Conservation (phyloP, 2,113 vertebrate species). For the Pterophyllum scalare region DNA sequence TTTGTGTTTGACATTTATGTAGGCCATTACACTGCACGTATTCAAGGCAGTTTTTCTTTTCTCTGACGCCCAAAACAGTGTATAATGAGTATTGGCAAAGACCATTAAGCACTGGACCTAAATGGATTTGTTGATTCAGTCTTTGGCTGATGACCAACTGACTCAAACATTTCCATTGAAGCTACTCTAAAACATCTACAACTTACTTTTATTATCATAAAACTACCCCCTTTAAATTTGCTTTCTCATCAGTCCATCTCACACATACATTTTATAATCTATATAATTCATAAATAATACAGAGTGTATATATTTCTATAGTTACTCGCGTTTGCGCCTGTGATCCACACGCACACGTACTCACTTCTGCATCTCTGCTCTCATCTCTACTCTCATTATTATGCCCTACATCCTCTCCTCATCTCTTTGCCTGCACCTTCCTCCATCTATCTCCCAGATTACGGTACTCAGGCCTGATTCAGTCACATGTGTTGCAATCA, state of each 20-base stretch:
- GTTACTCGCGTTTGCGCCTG: neutral
- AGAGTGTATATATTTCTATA: neutral
- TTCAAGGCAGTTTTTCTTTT: conserved; percentile 14
- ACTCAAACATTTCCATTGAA: conserved; percentile 5
- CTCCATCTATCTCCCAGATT: conserved; percentile 35
- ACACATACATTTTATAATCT: neutral
- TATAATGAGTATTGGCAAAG: conserved; percentile 29
- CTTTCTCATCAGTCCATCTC: neutral
- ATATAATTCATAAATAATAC: neutral
- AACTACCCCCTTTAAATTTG: neutral
- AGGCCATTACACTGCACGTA: conserved; percentile 8
- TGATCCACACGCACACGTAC: neutral
- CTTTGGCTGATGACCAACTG: conserved; percentile 39
- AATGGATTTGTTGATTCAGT: conserved; percentile 33
- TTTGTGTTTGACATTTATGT: conserved; percentile 1
- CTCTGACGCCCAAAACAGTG: conserved; percentile 10
- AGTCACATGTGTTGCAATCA: conserved; percentile 25
- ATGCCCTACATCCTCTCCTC: conserved; percentile 42
- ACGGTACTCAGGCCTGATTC: conserved; percentile 35
- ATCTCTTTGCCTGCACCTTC: conserved; percentile 18
- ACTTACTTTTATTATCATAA: neutral
- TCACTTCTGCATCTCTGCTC: neutral
- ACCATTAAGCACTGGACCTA: conserved; percentile 16
- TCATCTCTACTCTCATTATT: conserved; percentile 39
- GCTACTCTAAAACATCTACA: conserved; percentile 14